Evolutionary conservation across 2,888 invertebrate species (phyloP).

Genomic region (Julus scanicus): DNA sequence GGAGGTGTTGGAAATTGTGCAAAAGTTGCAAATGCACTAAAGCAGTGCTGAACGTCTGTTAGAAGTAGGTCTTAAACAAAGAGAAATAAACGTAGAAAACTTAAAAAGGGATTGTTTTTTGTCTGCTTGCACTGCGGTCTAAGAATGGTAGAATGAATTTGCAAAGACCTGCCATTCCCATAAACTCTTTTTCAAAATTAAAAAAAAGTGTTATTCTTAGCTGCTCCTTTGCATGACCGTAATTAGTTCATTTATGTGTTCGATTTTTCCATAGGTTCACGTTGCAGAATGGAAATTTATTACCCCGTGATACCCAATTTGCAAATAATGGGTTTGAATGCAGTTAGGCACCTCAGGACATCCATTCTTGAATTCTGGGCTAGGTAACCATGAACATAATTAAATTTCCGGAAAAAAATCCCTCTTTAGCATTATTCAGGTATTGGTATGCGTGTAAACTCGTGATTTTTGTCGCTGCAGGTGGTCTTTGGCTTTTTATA

Average conservation of each 20-base stretch:
- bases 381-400: conserved; percentile 23
- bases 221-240: neutral
- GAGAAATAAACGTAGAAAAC: neutral
- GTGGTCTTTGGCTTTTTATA: conserved; percentile 27
- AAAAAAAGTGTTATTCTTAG: neutral
- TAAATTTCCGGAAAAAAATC: neutral
- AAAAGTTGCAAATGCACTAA: neutral
- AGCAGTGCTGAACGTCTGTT: neutral
- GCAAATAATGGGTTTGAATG: neutral
- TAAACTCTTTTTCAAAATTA: neutral
- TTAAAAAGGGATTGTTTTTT: neutral
- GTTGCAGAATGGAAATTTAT: conserved; percentile 21
- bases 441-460: conserved; percentile 1
- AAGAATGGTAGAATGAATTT: neutral
- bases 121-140: conserved; percentile 17
- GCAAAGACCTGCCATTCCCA: neutral
- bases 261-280: neutral
- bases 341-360: conserved; percentile 17
- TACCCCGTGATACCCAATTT: conserved; percentile 9
- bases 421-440: conserved; percentile 16
- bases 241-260: conserved; percentile 34
- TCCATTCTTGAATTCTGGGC: conserved; percentile 14
- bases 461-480: neutral
- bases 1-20: conserved; percentile 35
- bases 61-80: conserved; percentile 39